phyloP scores from a whole-genome alignment of 1,140 invertebrate genomes.

The Philotrypesis tridentata region DNA sequence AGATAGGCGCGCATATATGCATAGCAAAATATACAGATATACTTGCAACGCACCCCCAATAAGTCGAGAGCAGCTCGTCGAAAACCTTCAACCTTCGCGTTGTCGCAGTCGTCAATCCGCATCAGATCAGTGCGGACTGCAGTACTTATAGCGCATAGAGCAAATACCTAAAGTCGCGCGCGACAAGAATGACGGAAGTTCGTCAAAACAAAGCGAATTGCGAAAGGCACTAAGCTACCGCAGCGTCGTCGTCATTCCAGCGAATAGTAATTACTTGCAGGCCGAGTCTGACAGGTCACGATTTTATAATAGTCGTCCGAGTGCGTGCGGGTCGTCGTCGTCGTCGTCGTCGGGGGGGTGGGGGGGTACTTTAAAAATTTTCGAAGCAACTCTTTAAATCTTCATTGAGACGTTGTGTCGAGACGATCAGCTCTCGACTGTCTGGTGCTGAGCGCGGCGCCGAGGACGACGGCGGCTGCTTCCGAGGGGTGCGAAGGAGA shows the following conservation, averaged over 20 bases:
- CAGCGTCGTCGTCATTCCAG: not conserved
- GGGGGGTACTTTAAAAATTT: not conserved
- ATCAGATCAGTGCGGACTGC: not conserved
- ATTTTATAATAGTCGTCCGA: not conserved
- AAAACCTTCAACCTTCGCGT: not conserved
- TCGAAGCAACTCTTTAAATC: not conserved
- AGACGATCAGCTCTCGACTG: too few relatives aligned
- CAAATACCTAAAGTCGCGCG: not conserved
- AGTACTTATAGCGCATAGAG: too few relatives aligned
- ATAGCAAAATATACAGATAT: too few relatives aligned
- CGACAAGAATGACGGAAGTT: conserved; percentile 23
- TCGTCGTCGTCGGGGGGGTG: too few relatives aligned
- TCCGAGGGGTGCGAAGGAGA: not conserved
- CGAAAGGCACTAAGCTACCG: not conserved
- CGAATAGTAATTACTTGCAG: too few relatives aligned
- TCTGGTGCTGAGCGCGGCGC: too few relatives aligned
- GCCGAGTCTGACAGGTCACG: not conserved
- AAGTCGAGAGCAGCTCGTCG: not conserved
- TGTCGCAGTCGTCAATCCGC: not conserved
- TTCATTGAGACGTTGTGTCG: too few relatives aligned
- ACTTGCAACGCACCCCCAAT: too few relatives aligned
- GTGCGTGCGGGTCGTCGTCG: not conserved
- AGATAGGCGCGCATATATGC: too few relatives aligned
- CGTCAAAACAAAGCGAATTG: conserved; percentile 19
- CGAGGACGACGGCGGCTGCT: too few relatives aligned